phyloP scores from a whole-genome alignment of 2,797 vertebrate genomes.

The Margarornis squamiger region DNA sequence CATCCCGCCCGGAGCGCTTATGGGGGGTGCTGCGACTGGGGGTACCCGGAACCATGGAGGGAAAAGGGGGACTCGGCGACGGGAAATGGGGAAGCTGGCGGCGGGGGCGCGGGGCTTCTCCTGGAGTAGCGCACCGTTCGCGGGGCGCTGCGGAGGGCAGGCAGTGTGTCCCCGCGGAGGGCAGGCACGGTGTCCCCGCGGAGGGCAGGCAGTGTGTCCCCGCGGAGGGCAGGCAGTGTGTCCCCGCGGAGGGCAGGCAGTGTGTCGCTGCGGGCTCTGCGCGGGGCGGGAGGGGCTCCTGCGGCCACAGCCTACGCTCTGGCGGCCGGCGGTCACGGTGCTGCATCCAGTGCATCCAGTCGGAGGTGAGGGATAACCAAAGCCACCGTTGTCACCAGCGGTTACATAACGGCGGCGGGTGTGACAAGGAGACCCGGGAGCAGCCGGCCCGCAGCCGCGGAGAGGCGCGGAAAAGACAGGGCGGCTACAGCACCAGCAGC shows the following conservation, averaged over 20 bases:
- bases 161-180: too few species aligned
- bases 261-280: neutral
- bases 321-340: too few species aligned
- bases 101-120: neutral
- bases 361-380: neutral
- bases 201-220: too few species aligned
- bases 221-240: too few species aligned
- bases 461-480: neutral
- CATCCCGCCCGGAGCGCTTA: too few species aligned
- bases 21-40: accelerated
- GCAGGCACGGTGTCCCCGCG: too few species aligned
- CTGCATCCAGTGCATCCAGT: neutral
- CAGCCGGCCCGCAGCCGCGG: neutral
- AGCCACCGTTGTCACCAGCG: neutral
- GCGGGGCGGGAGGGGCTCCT: neutral
- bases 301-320: too few species aligned
- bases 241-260: neutral
- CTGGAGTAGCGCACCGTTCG: accelerated
- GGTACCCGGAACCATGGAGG: neutral
- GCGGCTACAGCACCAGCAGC: neutral
- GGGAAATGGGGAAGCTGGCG: neutral
- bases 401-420: neutral
- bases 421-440: neutral
- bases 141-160: neutral
- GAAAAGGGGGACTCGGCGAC: neutral